Conservation (phyloP, 2,113 vertebrate species). For the Campylomormyrus tamandua region DNA sequence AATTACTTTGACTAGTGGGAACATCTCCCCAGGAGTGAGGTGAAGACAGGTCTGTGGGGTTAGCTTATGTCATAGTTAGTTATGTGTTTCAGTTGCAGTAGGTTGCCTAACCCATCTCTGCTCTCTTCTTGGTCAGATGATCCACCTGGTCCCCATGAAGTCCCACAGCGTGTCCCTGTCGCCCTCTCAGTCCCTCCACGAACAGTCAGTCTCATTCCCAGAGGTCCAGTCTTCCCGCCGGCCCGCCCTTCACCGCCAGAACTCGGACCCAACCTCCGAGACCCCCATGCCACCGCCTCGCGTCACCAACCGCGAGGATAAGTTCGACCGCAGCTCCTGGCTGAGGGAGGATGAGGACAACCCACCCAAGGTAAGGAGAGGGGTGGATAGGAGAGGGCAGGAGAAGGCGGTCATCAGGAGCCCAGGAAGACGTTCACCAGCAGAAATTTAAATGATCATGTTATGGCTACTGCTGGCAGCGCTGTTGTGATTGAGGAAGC, state of each 20-base stretch:
- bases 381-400: background rate
- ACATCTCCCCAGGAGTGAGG: background rate
- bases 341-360: constrained; percentile 76
- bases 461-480: background rate
- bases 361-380: constrained; percentile 70
- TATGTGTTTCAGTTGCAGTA: background rate
- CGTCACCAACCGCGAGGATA: constrained; percentile 60
- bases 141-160: constrained; percentile 88
- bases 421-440: background rate
- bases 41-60: background rate
- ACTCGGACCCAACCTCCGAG: constrained; percentile 93
- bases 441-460: background rate
- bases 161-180: constrained; percentile 82
- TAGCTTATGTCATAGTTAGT: background rate
- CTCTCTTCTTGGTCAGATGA: constrained; percentile 57
- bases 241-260: constrained; percentile 88
- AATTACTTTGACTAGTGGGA: background rate
- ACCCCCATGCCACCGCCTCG: constrained; percentile 75
- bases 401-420: background rate
- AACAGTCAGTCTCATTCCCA: constrained; percentile 76
- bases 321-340: constrained; percentile 79
- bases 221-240: constrained; percentile 75
- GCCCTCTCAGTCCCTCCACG: constrained; percentile 88
- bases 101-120: constrained; percentile 24
- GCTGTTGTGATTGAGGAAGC: background rate